Conservation (phyloP, 2,888 invertebrate genomes). For the Marronus borbonicus region DNA sequence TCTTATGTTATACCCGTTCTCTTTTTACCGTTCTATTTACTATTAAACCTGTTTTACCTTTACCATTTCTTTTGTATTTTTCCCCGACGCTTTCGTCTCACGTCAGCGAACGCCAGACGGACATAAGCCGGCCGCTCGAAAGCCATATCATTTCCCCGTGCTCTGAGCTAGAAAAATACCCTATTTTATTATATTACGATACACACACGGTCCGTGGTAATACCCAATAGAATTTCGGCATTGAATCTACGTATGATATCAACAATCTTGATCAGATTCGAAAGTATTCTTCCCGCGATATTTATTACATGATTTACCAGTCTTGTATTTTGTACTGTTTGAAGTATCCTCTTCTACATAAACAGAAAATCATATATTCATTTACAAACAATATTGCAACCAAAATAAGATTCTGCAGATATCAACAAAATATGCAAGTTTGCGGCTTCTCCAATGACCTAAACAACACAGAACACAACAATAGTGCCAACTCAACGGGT, state of each 20-base stretch:
- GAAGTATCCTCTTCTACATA: background rate
- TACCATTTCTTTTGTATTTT: too few species aligned
- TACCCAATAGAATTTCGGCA: too few species aligned
- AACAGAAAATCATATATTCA: background rate
- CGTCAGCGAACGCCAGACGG: too few species aligned
- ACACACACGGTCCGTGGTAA: too few species aligned
- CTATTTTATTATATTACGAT: too few species aligned
- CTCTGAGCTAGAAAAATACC: too few species aligned
- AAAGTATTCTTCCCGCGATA: background rate
- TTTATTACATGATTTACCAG: conserved; percentile 11
- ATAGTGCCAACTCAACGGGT: conserved; percentile 23
- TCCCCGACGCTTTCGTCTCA: too few species aligned
- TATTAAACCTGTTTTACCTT: too few species aligned
- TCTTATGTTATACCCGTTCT: too few species aligned
- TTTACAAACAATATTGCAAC: background rate
- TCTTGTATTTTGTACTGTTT: background rate
- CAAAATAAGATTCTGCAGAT: conserved; percentile 29
- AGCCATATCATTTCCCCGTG: too few species aligned
- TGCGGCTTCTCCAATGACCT: conserved; percentile 47
- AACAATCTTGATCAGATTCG: background rate
- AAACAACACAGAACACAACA: conserved; percentile 26
- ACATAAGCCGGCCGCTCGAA: too few species aligned
- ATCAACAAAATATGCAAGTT: conserved; percentile 52
- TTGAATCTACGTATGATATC: background rate
- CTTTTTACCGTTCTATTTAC: too few species aligned